Conservation (phyloP, 2,888 invertebrate species). For the Stenichneumon culpator region DNA sequence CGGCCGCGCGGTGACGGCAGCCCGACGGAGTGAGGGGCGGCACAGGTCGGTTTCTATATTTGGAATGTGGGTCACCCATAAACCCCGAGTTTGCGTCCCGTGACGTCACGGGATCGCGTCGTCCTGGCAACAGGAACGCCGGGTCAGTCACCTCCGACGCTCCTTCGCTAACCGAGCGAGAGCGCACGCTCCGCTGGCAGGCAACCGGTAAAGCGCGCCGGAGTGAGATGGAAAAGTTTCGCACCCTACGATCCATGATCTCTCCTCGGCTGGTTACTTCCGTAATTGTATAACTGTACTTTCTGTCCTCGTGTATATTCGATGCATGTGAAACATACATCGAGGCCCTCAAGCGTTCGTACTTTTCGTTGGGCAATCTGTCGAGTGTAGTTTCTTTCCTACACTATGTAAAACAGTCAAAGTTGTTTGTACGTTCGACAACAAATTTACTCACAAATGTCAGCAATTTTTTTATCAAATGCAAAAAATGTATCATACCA, state of each 20-base stretch:
- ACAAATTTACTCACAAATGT: too few species aligned
- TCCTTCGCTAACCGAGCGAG: constrained; percentile 28
- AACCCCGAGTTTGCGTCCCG: constrained; percentile 82
- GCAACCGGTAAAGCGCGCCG: constrained; percentile 9
- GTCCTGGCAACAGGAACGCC: constrained; percentile 83
- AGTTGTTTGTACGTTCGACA: too few species aligned
- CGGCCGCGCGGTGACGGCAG: constrained; percentile 53
- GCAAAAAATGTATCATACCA: too few species aligned
- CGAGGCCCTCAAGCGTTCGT: not conserved
- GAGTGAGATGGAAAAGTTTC: constrained; percentile 28
- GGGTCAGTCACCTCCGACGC: constrained; percentile 80
- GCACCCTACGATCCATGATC: constrained; percentile 16
- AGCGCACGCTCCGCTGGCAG: constrained; percentile 25
- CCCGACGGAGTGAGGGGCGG: constrained; percentile 53
- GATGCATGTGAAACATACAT: constrained; percentile 8
- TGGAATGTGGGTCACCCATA: constrained; percentile 84
- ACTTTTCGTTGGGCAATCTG: not conserved
- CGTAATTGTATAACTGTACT: not conserved
- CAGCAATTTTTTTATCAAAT: too few species aligned
- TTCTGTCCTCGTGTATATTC: not conserved
- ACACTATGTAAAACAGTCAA: not conserved
- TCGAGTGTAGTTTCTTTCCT: not conserved
- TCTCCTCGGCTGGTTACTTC: constrained; percentile 23
- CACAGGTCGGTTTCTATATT: constrained; percentile 82
- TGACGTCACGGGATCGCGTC: constrained; percentile 83